These are phyloP conservation scores for Drosophila paracracens DNA, from an alignment of 2,888 invertebrate species.

Conservation along the genomic window DNA sequence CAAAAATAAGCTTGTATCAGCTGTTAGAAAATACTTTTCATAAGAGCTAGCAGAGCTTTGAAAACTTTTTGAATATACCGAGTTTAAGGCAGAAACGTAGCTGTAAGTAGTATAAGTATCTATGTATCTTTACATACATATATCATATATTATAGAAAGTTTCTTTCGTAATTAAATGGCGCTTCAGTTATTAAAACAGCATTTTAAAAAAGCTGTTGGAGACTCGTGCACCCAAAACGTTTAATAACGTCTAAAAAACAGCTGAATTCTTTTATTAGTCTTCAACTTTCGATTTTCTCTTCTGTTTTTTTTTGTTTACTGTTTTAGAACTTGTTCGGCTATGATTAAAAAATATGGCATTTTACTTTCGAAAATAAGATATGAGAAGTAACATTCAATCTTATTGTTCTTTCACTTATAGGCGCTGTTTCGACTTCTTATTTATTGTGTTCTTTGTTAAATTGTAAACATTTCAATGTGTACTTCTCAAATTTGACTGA, in stretches of 20 bases:
- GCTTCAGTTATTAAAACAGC: constrained; percentile 3
- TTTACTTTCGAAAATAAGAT: background rate
- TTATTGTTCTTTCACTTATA: background rate
- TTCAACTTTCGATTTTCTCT: background rate
- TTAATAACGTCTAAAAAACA: background rate
- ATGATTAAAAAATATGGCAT: background rate
- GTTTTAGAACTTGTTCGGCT: background rate
- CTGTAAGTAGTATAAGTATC: background rate
- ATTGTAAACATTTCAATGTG: background rate
- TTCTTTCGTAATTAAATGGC: background rate
- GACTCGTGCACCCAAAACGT: background rate
- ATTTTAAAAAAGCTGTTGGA: background rate
- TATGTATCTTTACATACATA: background rate
- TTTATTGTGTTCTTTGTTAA: background rate
- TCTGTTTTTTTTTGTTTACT: background rate
- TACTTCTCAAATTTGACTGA: constrained; percentile 2
- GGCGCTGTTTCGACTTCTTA: background rate
- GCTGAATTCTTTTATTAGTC: background rate
- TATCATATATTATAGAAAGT: background rate
- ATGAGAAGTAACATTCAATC: background rate
- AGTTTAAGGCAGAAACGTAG: background rate
- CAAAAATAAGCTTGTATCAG: background rate
- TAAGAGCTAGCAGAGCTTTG: background rate
- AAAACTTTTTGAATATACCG: background rate
- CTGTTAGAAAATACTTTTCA: background rate